A percentile compares a stretch with the other conserved stretches of the same genome.
phyloP scores from a whole-genome alignment of 2,113 vertebrate genomes.

The Coryphaenoides rupestris region DNA sequence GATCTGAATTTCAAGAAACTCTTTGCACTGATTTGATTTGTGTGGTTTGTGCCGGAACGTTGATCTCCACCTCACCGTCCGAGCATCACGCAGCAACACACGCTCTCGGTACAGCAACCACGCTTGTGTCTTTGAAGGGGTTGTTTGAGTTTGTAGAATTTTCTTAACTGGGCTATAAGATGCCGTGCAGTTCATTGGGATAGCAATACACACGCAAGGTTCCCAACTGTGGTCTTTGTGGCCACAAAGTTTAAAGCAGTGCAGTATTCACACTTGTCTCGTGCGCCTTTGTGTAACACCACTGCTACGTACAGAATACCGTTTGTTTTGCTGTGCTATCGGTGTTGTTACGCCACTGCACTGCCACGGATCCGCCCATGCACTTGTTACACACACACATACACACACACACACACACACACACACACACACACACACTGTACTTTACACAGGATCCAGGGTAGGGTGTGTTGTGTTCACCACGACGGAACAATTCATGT shows the following conservation, averaged over 20 bases:
- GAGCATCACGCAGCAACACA: conserved; percentile 34
- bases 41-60: conserved; percentile 24
- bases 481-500: too few relatives aligned
- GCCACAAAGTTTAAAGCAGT: too few relatives aligned
- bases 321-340: too few relatives aligned
- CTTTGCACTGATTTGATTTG: conserved; percentile 19
- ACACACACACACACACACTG: background rate
- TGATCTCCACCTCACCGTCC: conserved; percentile 36
- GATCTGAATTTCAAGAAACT: background rate
- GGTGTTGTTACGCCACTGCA: too few relatives aligned
- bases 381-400: background rate
- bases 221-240: background rate
- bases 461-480: too few relatives aligned
- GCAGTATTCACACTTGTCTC: too few relatives aligned
- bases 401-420: background rate
- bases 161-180: conserved; percentile 2
- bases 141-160: too few relatives aligned
- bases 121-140: conserved; percentile 4
- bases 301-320: too few relatives aligned
- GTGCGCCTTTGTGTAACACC: too few relatives aligned
- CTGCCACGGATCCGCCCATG: too few relatives aligned
- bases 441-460: too few relatives aligned
- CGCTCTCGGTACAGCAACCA: conserved; percentile 40
- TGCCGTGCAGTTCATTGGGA: background rate
- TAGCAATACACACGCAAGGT: conserved; percentile 11